Conservation (phyloP, 2,113 vertebrate genomes). For the Solenodon paradoxus region DNA sequence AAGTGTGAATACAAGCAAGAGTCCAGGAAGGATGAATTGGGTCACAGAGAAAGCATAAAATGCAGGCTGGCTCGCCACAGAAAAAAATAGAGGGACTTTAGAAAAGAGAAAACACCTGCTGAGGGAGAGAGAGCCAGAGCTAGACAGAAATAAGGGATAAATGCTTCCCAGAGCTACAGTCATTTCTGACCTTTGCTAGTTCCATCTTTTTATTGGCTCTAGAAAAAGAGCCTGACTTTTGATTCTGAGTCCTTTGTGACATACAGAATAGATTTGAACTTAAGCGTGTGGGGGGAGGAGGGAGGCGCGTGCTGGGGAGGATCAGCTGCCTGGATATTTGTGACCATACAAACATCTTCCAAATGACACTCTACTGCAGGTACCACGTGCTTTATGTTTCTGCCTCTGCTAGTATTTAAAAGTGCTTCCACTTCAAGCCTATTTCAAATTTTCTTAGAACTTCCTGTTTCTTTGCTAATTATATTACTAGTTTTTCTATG, state of each 20-base stretch:
- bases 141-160: accelerated
- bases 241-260: not conserved
- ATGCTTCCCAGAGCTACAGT: not conserved
- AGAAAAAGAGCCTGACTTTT: not conserved
- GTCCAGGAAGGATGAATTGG: not conserved
- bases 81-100: not conserved
- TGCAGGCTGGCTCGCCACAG: not conserved
- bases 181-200: not conserved
- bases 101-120: not conserved
- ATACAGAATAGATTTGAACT: not conserved
- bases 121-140: not conserved
- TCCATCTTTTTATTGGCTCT: not conserved
- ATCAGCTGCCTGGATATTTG: not conserved
- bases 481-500: not conserved
- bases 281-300: too few relatives aligned
- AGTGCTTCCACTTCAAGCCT: not conserved
- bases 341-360: not conserved
- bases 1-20: not conserved
- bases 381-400: not conserved
- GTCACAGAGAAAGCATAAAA: not conserved
- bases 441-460: not conserved
- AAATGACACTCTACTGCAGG: not conserved
- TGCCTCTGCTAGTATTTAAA: not conserved
- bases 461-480: not conserved
- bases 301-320: too few relatives aligned